Percentiles rank a stretch among this genome's conserved stretches.
phyloP scores from a whole-genome alignment of 1,140 invertebrate genomes.

The Halesus radiatus region DNA sequence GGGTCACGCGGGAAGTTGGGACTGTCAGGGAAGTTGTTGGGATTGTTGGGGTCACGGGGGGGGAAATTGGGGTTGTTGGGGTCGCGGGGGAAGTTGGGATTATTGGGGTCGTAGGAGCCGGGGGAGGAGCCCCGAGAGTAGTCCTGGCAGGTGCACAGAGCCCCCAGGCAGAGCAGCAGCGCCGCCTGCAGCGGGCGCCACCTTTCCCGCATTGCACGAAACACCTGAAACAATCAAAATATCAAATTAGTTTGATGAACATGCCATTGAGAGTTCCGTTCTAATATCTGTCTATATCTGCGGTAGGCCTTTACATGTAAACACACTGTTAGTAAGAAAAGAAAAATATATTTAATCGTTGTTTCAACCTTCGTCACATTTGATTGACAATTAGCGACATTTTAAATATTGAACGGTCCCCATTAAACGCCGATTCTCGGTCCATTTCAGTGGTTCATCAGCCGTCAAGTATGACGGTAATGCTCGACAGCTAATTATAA shows the following conservation, averaged over 20 bases:
- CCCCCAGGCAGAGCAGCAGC: constrained; percentile 24
- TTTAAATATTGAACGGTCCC: no score
- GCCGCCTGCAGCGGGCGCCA: constrained; percentile 21
- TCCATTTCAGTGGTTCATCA: no score
- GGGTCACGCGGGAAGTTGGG: constrained; percentile 21
- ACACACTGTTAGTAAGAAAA: no score
- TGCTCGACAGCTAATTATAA: no score
- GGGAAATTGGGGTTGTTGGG: constrained; percentile 34
- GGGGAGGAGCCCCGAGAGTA: constrained; percentile 25
- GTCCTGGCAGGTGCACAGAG: constrained; percentile 24
- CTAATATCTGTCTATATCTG: no score
- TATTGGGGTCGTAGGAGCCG: constrained; percentile 45
- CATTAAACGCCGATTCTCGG: no score
- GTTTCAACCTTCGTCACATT: no score
- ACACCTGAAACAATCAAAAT: constrained; percentile 16
- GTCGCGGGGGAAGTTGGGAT: constrained; percentile 42
- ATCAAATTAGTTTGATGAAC: neutral
- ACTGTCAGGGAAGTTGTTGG: constrained; percentile 47
- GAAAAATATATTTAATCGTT: no score
- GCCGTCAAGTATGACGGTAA: no score
- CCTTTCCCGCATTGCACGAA: constrained; percentile 28
- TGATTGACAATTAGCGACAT: no score
- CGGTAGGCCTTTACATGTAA: no score
- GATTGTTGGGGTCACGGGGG: constrained; percentile 27
- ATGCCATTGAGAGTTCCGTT: neutral